A percentile compares a stretch with the other conserved stretches of the same genome.
Conservation (phyloP, 2,888 invertebrate species). For the Hermaeophaga mercurialis region DNA sequence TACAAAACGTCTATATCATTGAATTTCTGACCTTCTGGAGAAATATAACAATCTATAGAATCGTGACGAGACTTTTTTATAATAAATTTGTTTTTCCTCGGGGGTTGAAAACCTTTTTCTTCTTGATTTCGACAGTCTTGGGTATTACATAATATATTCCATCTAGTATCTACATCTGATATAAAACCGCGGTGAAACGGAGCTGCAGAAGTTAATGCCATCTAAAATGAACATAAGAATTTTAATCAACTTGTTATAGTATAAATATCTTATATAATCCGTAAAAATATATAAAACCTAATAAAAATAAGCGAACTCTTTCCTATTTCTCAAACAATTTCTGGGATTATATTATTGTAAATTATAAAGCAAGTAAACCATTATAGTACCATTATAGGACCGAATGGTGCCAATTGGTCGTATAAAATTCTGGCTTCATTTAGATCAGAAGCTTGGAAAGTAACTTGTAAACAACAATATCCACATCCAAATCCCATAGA, state of each 20-base stretch:
- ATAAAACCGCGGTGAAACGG: conserved; percentile 93
- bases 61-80: conserved; percentile 96
- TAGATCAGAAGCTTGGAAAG: conserved; percentile 96
- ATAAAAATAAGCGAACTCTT: too few relatives aligned
- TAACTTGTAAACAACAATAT: conserved; percentile 93
- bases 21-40: conserved; percentile 84
- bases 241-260: too few relatives aligned
- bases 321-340: too few relatives aligned
- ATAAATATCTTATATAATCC: too few relatives aligned
- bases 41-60: conserved; percentile 96
- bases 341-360: too few relatives aligned
- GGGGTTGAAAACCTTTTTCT: conserved; percentile 80
- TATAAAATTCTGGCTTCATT: conserved; percentile 93
- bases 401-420: conserved; percentile 95
- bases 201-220: conserved; percentile 95
- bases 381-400: conserved; percentile 97
- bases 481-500: conserved; percentile 99
- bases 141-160: conserved; percentile 95
- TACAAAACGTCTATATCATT: conserved; percentile 92
- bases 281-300: too few relatives aligned
- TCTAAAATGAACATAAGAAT: conserved; percentile 57
- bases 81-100: conserved; percentile 75
- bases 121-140: conserved; percentile 94
- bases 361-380: too few relatives aligned
- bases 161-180: conserved; percentile 95